Conservation (phyloP, 2,113 vertebrate genomes). For the Gavialis gangeticus region DNA sequence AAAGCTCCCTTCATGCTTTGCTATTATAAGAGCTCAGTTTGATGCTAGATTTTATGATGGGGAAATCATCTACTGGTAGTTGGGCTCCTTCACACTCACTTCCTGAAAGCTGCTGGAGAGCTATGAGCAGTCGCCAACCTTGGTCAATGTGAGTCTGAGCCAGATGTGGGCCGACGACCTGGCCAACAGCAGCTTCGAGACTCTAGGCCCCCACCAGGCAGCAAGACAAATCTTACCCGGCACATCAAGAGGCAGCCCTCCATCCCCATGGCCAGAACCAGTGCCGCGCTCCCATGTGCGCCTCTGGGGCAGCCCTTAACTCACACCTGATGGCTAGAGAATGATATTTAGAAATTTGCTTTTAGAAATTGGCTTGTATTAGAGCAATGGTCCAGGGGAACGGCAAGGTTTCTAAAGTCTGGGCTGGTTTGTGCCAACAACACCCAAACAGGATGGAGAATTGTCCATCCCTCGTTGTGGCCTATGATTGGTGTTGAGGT, state of each 20-base stretch:
- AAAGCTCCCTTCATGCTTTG: not conserved
- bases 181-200: not conserved
- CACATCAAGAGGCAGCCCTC: not conserved
- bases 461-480: not conserved
- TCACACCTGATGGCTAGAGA: too few species aligned
- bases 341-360: too few species aligned
- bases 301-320: not conserved
- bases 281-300: not conserved
- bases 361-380: too few species aligned
- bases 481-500: not conserved
- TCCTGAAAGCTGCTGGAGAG: not conserved
- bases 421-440: not conserved
- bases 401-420: too few species aligned
- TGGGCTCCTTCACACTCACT: not conserved
- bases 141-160: not conserved
- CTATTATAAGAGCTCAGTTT: not conserved
- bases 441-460: not conserved
- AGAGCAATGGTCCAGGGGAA: too few species aligned
- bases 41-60: not conserved
- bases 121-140: not conserved
- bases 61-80: not conserved
- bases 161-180: not conserved
- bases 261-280: not conserved
- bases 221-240: not conserved
- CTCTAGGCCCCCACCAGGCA: not conserved